Conservation (phyloP, 2,888 invertebrate genomes). For the Seladonia tumulorum region DNA sequence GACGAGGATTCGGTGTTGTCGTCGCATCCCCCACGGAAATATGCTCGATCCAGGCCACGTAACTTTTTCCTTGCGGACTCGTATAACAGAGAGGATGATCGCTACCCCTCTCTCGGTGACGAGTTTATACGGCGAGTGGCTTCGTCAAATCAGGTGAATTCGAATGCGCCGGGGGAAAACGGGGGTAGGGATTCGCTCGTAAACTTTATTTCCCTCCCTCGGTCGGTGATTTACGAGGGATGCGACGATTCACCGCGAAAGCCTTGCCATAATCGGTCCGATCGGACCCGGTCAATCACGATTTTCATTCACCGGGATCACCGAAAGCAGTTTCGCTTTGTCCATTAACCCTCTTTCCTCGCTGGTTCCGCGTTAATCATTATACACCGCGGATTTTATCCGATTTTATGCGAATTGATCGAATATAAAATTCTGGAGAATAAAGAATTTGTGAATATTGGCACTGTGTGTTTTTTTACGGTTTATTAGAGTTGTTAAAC, state of each 20-base stretch:
- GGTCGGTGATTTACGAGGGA: constrained; percentile 33
- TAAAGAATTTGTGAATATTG: no score
- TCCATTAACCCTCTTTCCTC: background rate
- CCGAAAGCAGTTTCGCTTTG: background rate
- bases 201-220: constrained; percentile 28
- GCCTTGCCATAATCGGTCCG: constrained; percentile 26
- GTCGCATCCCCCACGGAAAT: constrained; percentile 26
- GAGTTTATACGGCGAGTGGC: background rate
- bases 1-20: constrained; percentile 36
- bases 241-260: constrained; percentile 29
- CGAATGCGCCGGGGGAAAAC: constrained; percentile 1
- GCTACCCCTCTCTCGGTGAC: background rate
- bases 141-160: constrained; percentile 23
- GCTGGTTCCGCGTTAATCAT: background rate
- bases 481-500: no score
- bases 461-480: no score
- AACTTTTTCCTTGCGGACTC: background rate
- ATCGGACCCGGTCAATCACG: constrained; percentile 12
- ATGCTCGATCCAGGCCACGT: background rate
- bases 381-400: no score
- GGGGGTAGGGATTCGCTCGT: constrained; percentile 32
- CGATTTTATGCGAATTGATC: no score
- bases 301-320: background rate
- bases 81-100: background rate
- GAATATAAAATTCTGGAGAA: background rate